Percentiles rank a stretch among this genome's conserved stretches.
Evolutionary conservation across 2,888 invertebrate species (phyloP).

Genomic region (Dynastes tityus): DNA sequence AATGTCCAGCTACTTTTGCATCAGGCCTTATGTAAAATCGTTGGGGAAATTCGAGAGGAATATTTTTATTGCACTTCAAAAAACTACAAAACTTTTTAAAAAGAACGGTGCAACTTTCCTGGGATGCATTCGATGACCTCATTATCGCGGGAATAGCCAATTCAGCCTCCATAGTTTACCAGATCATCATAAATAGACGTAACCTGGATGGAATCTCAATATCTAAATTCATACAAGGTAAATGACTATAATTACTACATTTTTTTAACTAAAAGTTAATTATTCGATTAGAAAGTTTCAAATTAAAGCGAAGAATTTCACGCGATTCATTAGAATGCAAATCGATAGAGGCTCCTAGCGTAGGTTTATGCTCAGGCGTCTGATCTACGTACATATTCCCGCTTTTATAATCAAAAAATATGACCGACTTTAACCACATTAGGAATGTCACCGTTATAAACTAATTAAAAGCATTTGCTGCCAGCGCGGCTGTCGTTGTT

Average conservation of each 20-base stretch:
- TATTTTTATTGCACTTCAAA: too few relatives aligned
- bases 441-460: slow-evolving; percentile 40
- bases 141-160: too few relatives aligned
- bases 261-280: slow-evolving; percentile 29
- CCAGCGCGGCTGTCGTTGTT: slow-evolving; percentile 16
- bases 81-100: too few relatives aligned
- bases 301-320: slow-evolving; percentile 21
- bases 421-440: slow-evolving; percentile 43
- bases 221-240: slow-evolving; percentile 34
- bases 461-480: slow-evolving; percentile 36
- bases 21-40: too few relatives aligned
- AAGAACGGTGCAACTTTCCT: too few relatives aligned
- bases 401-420: slow-evolving; percentile 35
- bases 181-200: slow-evolving; percentile 12
- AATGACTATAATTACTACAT: slow-evolving; percentile 35
- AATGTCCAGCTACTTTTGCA: too few relatives aligned
- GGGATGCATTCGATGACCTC: too few relatives aligned
- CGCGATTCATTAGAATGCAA: slow-evolving; percentile 38
- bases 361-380: slow-evolving; percentile 2
- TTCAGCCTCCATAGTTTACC: not conserved
- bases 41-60: too few relatives aligned
- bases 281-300: slow-evolving; percentile 38
- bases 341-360: slow-evolving; percentile 21
- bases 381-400: slow-evolving; percentile 15
- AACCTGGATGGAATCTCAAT: not conserved